Evolutionary conservation across 2,113 vertebrate genomes (phyloP), one percentile per base, ranked within the genome.

Genomic region (Chunga burmeisteri): DNA sequence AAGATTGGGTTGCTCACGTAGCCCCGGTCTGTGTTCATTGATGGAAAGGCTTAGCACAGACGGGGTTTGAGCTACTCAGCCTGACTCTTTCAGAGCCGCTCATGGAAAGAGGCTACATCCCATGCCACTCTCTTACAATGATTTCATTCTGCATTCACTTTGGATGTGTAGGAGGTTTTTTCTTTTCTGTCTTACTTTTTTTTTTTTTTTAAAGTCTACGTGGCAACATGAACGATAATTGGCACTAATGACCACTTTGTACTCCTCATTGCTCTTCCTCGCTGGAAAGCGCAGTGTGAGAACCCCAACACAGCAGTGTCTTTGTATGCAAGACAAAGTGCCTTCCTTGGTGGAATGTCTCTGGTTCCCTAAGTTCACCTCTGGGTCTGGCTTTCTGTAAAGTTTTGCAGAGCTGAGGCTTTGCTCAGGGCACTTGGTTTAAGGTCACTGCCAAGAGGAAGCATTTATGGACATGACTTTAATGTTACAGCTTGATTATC

Each of bases 141-240:
- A 16, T 44, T 95, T 66, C 89, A 95, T 97, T 97, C 91, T 96
- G 62, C 52, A 66, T 91, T 95, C 81, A 66, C 73, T 94, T 65
- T 0, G 2, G 32, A 90, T 62, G 81, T 55, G 78, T 72, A 68
- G 77, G 95, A 94, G 88, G 42, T 1, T 52, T 91, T 72, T 89
- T 40, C 16, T 78, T 47, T 65, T 25, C 10, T 53, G 59, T 36
- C 10, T 46, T 70, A 1, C 1, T 53, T 14, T 3, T 23, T 56
- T 73, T 34, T 38, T 53, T 75, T 66, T 52, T 65, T 61, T 21
- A 16, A 94, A 90, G 83, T 49, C 78, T 94, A 87, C 50, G 21
- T 95, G 89, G 91, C 89, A 58, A 5, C 62, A 77, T 58, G 53
- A 85, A 27, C 15, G 63, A 80, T 89, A 82, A 74, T 77, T 93